Evolutionary conservation across 2,888 invertebrate species (phyloP), one percentile per base, ranked within the genome.

Genomic region (Himalopsyche tibetana): DNA sequence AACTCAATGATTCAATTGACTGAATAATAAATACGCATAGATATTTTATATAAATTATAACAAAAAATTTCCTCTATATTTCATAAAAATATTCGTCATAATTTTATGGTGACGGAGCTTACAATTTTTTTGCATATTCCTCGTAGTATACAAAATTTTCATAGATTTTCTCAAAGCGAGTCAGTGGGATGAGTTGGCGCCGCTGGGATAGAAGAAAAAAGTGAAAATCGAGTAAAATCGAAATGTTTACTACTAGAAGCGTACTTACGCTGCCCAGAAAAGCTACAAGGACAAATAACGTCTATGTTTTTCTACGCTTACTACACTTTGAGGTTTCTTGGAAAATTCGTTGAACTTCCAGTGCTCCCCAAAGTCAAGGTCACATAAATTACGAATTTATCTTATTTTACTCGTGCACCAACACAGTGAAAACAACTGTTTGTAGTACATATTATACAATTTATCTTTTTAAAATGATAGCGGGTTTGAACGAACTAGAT

Each of bases 211-310:
- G 2, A 28, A 40, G 45, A 85, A 55, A 69, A 81, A 63, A 63
- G 63, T 63, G 19, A 12, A 85, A 81, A 82, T 69, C 69, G 51
- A 82, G 63, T 74, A 82, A 82, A 85, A 74, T 82, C 17, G 82
- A 82, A 79, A 85, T 85, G 85, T 85, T 85, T 85, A 85, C 85
- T 82, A 74, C 74, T 63, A 63, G 63, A n/a, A 28, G 19, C 63
- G 63, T 63, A 19, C 63, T 63, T 5, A 19, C 19, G 15, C 4
- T 63, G 19, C 19, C 15, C 0, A 28, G 63, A 28, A 63, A 63
- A 63, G 28, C 63, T 63, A 63, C 63, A 63, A 63, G 63, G 63
- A 63, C 63, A 28, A 63, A 63, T 63, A 63, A 9, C 19, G 63
- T 63, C 63, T 63, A 63, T 5, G 19, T 1, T 63, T 63, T 63